Conservation (phyloP, 2,113 vertebrate species). For the Boulengeromyrus knoepffleri region DNA sequence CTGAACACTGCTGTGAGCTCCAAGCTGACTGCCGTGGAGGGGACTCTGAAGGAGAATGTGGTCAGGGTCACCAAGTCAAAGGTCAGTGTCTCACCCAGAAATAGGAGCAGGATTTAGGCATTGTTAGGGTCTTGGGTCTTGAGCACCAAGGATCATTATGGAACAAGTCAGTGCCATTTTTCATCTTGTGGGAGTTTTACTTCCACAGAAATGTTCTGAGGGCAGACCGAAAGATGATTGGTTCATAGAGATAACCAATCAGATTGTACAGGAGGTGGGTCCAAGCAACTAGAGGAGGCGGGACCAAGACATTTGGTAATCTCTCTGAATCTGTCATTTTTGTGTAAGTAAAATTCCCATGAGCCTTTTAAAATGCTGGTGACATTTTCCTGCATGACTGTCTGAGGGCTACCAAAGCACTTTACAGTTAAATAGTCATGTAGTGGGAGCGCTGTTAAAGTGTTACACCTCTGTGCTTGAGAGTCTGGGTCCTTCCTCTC, state of each 20-base stretch:
- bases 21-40: constrained; percentile 82
- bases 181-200: background rate
- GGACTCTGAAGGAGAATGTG: constrained; percentile 82
- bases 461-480: background rate
- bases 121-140: background rate
- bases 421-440: background rate
- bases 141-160: background rate
- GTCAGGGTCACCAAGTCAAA: constrained; percentile 90
- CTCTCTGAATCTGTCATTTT: too few species aligned
- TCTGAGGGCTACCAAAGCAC: background rate
- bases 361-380: background rate
- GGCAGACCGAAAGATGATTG: too few species aligned
- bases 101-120: background rate
- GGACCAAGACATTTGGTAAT: too few species aligned
- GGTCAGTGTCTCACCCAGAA: constrained; percentile 52
- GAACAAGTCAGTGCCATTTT: background rate
- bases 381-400: background rate
- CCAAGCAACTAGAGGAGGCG: too few species aligned
- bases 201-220: too few species aligned
- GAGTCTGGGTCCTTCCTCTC: background rate
- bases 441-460: background rate
- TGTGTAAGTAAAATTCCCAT: too few species aligned
- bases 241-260: too few species aligned
- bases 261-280: too few species aligned
- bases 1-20: constrained; percentile 74